Evolutionary conservation across 2,113 vertebrate species (phyloP).

Genomic region (Indicator maculatus): DNA sequence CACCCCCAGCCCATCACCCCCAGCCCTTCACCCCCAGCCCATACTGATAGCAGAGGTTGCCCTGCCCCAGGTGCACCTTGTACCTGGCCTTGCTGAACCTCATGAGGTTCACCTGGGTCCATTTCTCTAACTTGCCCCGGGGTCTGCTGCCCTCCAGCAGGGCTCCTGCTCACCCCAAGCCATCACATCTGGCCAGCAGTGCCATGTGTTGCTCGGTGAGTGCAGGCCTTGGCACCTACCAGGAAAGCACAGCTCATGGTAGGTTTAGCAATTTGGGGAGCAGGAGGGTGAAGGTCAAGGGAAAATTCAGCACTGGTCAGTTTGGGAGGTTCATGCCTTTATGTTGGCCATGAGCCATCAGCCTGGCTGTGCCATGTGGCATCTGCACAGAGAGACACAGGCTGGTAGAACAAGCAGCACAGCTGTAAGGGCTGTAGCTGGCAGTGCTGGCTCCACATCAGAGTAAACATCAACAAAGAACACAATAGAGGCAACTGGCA

Average conservation of each 20-base stretch:
- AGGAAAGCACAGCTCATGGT: rapidly evolving
- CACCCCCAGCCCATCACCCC: no score
- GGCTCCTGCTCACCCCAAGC: no score
- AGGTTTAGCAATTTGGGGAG: background rate
- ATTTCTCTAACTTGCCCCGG: no score
- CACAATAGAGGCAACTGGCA: rapidly evolving
- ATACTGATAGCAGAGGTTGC: no score
- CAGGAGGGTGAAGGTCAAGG: background rate
- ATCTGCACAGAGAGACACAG: background rate
- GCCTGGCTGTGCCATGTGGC: rapidly evolving
- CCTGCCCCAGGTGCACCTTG: no score
- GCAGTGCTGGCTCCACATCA: no score
- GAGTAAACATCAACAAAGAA: background rate
- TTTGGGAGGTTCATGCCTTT: background rate
- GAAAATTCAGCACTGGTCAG: rapidly evolving
- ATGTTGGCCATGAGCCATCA: rapidly evolving
- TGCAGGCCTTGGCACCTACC: rapidly evolving
- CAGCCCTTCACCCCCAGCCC: no score
- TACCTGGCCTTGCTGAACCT: no score
- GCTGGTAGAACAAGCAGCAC: background rate
- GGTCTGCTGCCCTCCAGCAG: background rate
- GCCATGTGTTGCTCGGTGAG: rapidly evolving
- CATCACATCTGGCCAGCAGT: rapidly evolving
- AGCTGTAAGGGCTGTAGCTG: background rate
- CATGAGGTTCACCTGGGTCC: no score